Conservation (phyloP, 2,888 invertebrate species). For the Heliconius cydno region DNA sequence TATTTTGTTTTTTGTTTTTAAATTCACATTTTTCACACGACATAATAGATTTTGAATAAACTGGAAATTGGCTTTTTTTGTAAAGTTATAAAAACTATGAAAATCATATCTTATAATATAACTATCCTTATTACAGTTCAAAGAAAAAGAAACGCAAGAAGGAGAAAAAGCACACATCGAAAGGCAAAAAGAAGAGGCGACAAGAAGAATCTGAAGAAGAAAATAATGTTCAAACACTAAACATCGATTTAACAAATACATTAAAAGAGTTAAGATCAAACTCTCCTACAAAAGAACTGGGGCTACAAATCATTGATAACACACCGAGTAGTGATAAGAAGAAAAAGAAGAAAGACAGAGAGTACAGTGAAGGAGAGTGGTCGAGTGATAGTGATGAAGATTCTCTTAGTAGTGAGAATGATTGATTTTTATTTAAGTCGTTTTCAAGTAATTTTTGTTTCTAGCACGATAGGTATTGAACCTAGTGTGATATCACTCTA, state of each 20-base stretch:
- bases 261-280: conserved; percentile 67
- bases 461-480: background rate
- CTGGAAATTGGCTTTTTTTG: no score
- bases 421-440: background rate
- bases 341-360: conserved; percentile 59
- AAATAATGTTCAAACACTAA: conserved; percentile 55
- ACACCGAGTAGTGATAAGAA: conserved; percentile 47
- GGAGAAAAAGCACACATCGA: conserved; percentile 67
- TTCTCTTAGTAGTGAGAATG: conserved; percentile 56
- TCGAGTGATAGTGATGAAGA: conserved; percentile 72
- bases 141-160: conserved; percentile 71
- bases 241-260: conserved; percentile 69
- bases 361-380: conserved; percentile 80
- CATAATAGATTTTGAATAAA: no score
- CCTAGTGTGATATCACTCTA: background rate
- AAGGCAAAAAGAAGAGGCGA: conserved; percentile 63
- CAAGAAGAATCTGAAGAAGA: conserved; percentile 43
- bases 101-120: background rate
- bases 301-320: conserved; percentile 53
- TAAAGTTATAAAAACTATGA: background rate
- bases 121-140: conserved; percentile 54
- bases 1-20: no score
- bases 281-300: conserved; percentile 70
- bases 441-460: background rate
- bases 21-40: no score